phyloP scores from a whole-genome alignment of 2,888 invertebrate species.

The Drosophila conformis region DNA sequence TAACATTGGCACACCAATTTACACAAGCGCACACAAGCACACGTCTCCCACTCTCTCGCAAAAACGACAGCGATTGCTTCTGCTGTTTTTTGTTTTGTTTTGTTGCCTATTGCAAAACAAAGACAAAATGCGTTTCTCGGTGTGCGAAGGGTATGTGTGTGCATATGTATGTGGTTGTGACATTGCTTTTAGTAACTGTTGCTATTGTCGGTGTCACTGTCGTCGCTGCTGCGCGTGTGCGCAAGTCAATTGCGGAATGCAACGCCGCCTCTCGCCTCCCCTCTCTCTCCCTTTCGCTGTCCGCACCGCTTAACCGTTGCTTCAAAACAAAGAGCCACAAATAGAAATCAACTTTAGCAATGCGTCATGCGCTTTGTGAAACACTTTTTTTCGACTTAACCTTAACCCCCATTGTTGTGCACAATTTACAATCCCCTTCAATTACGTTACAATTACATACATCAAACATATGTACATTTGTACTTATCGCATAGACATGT shows the following conservation, averaged over 20 bases:
- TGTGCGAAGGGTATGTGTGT: neutral
- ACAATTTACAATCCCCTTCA: neutral
- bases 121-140: conserved; percentile 66
- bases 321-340: conserved; percentile 30
- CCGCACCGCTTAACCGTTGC: neutral
- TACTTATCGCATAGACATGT: conserved; percentile 24
- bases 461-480: neutral
- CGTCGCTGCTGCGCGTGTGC: conserved; percentile 62
- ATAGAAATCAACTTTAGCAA: conserved; percentile 51
- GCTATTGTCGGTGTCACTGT: conserved; percentile 28
- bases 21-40: conserved; percentile 12
- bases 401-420: conserved; percentile 47
- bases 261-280: conserved; percentile 32
- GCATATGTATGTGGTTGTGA: conserved; percentile 34
- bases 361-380: conserved; percentile 61
- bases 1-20: conserved; percentile 55
- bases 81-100: conserved; percentile 20
- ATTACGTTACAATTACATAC: conserved; percentile 6
- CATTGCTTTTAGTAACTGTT: conserved; percentile 57
- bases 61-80: conserved; percentile 23
- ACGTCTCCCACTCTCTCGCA: conserved; percentile 19
- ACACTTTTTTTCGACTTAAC: conserved; percentile 49
- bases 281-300: neutral
- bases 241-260: conserved; percentile 74
- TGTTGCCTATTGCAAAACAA: conserved; percentile 65